Evolutionary conservation across 2,113 vertebrate species (phyloP), one percentile per base, ranked within the genome.

Genomic region (Hippocampus abdominalis): DNA sequence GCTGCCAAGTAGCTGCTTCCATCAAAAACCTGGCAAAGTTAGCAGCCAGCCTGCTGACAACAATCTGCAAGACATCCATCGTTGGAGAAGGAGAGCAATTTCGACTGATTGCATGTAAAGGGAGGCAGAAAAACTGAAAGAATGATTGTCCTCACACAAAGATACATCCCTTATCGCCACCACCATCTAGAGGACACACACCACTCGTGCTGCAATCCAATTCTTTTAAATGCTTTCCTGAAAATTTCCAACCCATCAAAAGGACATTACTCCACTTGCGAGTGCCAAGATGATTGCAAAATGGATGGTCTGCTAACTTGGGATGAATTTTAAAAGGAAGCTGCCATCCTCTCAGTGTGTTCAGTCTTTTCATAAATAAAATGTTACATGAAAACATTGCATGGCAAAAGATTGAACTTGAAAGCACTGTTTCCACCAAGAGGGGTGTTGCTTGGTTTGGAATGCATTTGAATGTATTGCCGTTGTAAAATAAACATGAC

Each of bases 101-200:
- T 82, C 84, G 78, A 83, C 75, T 88, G 87, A 88, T 83, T 78
- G 85, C 84, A 83, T 83, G 84, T 87, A 87, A 83, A 87, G 81
- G 56, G 77, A 82, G 82, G 87, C 77, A 75, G 83, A 73, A 84
- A 89, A 88, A 88, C 84, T 83, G 86, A 85, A 91, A 89, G 87
- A 84, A 88, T 88, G 86, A 90, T 84, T 88, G 86, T 87, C 79
- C 81, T 79, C 81, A 36, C 71, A 16, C 74, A 32, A 44, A 86
- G 88, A 87, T 90, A 91, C 68, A 71, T 10, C 70, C 20, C 6
- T 15, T 89, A 91, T 91, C 89, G 15, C 18, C 6, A 77, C 79
- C 83, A 80, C 84, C 86, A 93, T 92, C 91, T 92, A 92, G 90
- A 93, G 90, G 91, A 92, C 89, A 89, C 83, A 82, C 81, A 80